Conservation (phyloP, 1,140 invertebrate genomes). For the Drosophila takahashii region DNA sequence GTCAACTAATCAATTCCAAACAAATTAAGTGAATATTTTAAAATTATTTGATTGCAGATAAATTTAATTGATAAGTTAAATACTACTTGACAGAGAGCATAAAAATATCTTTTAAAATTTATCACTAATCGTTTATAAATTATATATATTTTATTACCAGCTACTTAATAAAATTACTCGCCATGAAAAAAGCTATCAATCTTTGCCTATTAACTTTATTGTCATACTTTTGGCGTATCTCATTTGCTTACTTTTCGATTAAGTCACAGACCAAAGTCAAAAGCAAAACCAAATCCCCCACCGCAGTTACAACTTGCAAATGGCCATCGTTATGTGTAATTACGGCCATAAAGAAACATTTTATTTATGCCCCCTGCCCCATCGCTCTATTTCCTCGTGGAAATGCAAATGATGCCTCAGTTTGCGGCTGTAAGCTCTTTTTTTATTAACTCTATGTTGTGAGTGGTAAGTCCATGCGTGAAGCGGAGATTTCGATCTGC, state of each 20-base stretch:
- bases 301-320: constrained; percentile 31
- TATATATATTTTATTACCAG: background rate
- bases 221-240: constrained; percentile 1
- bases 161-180: background rate
- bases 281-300: constrained; percentile 9
- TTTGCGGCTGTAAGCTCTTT: constrained; percentile 4
- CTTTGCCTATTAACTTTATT: constrained; percentile 8
- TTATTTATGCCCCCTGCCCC: constrained; percentile 61
- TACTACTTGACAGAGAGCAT: too few species aligned
- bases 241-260: constrained; percentile 29
- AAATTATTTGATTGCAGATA: too few species aligned
- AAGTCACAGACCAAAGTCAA: constrained; percentile 33
- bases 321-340: constrained; percentile 58
- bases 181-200: constrained; percentile 2
- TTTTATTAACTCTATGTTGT: constrained; percentile 12
- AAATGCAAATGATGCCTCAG: constrained; percentile 69
- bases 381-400: constrained; percentile 74
- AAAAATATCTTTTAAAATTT: too few species aligned
- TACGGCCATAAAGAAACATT: constrained; percentile 74
- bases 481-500: constrained; percentile 58
- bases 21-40: too few species aligned
- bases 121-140: too few species aligned
- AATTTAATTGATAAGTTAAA: too few species aligned
- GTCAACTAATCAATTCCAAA: too few species aligned
- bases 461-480: constrained; percentile 46